Conservation (phyloP, 1,140 invertebrate genomes). For the Drosophila chauvacae region DNA sequence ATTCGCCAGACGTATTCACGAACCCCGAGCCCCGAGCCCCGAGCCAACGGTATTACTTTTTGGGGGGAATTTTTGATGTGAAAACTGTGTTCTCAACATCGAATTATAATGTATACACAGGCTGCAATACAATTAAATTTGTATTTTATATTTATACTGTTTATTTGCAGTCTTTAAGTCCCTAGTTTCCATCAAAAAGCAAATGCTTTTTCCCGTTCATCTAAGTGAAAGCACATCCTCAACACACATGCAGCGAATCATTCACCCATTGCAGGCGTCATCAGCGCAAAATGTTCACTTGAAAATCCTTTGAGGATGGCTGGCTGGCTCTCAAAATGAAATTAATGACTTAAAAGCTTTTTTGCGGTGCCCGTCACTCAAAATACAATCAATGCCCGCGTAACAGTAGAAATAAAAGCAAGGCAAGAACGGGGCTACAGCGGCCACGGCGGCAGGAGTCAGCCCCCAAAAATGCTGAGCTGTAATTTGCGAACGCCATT, state of each 20-base stretch:
- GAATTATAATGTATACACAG: not conserved
- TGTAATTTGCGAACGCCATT: conserved; percentile 66
- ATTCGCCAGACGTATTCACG: conserved; percentile 60
- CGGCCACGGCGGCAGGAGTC: not conserved
- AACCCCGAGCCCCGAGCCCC: conserved; percentile 31
- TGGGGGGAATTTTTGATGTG: conserved; percentile 27
- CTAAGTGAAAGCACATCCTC: conserved; percentile 2
- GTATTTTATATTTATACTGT: not conserved
- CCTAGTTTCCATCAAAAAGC: not conserved
- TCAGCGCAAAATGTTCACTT: conserved; percentile 67
- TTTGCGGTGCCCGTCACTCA: conserved; percentile 80
- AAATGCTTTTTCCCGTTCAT: not conserved
- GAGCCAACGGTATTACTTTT: conserved; percentile 47
- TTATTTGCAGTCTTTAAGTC: not conserved
- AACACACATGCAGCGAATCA: conserved; percentile 8
- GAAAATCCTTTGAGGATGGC: conserved; percentile 71
- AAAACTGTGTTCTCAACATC: not conserved
- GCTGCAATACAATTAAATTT: not conserved
- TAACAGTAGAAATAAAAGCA: conserved; percentile 49
- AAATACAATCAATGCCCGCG: conserved; percentile 77
- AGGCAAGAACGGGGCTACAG: conserved; percentile 19
- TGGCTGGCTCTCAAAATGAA: conserved; percentile 66
- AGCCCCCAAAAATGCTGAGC: conserved; percentile 45
- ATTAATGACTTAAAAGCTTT: conserved; percentile 83
- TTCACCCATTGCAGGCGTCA: conserved; percentile 43